Evolutionary conservation across 2,888 invertebrate species (phyloP).

Genomic region (Caenorhabditis panamensis): DNA sequence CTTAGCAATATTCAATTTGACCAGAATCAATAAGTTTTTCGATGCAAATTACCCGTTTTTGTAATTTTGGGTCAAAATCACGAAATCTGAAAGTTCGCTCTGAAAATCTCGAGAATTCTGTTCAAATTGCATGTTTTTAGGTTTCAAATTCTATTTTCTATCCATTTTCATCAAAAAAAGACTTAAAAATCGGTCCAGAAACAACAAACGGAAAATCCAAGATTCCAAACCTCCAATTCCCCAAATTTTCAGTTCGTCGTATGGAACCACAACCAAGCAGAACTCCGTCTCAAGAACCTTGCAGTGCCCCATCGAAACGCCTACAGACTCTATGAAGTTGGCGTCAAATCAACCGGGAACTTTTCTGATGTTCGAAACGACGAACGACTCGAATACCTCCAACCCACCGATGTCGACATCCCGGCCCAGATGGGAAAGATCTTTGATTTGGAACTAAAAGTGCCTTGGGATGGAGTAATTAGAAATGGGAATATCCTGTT

Average conservation of each 20-base stretch:
- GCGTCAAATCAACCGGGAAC: conserved; percentile 35
- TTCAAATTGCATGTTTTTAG: no score
- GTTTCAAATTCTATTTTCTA: no score
- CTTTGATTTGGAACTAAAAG: conserved; percentile 87
- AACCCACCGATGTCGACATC: conserved; percentile 73
- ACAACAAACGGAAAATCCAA: no score
- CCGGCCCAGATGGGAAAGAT: conserved; percentile 84
- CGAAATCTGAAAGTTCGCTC: no score
- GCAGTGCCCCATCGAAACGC: conserved; percentile 63
- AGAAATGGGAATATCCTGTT: conserved; percentile 56
- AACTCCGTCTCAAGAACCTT: conserved; percentile 84
- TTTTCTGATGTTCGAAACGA: conserved; percentile 58
- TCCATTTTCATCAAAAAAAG: no score
- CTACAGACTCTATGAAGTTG: conserved; percentile 78
- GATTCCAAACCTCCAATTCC: no score
- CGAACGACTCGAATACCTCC: conserved; percentile 53
- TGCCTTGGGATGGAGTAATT: conserved; percentile 84
- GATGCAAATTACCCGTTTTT: no score
- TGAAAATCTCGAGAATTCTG: no score
- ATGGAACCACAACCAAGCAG: conserved; percentile 88
- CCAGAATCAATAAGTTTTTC: no score
- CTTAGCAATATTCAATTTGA: no score
- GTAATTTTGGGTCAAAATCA: no score
- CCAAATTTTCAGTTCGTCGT: conserved; percentile 85
- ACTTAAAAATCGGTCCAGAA: no score